phyloP scores from a whole-genome alignment of 1,140 invertebrate genomes.

The Lordiphosa collinella region DNA sequence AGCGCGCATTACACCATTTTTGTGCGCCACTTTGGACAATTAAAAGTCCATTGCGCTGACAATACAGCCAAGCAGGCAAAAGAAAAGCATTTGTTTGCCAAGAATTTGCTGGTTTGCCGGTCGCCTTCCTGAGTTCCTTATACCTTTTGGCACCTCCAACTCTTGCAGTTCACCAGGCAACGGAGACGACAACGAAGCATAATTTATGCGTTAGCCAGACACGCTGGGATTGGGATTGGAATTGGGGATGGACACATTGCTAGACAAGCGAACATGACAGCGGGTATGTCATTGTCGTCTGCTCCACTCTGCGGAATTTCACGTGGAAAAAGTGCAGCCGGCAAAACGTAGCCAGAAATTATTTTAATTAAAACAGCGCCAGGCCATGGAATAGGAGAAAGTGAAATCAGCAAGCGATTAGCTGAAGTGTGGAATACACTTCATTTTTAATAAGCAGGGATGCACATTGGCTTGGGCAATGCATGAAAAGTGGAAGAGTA shows the following conservation, averaged over 20 bases:
- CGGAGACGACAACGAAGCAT: conserved; percentile 64
- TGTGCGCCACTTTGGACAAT: conserved; percentile 51
- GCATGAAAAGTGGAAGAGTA: too few species aligned
- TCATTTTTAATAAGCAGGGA: too few species aligned
- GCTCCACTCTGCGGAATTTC: conserved; percentile 52
- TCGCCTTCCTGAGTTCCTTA: not conserved
- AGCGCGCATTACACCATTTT: conserved; percentile 45
- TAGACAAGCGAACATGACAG: conserved; percentile 72
- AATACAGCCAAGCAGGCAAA: conserved; percentile 21
- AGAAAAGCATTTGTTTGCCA: not conserved
- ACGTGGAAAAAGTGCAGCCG: conserved; percentile 66
- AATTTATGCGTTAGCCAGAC: conserved; percentile 67
- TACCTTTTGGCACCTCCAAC: conserved; percentile 53
- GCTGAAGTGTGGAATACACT: conserved; percentile 1
- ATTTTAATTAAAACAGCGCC: conserved; percentile 67
- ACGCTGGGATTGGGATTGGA: conserved; percentile 6
- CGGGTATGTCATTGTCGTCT: conserved; percentile 54
- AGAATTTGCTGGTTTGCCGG: not conserved
- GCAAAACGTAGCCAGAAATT: conserved; percentile 47
- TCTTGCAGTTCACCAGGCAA: not conserved
- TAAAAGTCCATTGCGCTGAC: conserved; percentile 61
- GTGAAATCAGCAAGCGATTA: not conserved
- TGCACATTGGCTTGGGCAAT: too few species aligned
- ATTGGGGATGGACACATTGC: conserved; percentile 50
- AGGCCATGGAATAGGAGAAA: not conserved